Base-by-base conservation (phyloP, 2,888 invertebrate genomes). In the Cataglyphis rosenhaueri region DNA sequence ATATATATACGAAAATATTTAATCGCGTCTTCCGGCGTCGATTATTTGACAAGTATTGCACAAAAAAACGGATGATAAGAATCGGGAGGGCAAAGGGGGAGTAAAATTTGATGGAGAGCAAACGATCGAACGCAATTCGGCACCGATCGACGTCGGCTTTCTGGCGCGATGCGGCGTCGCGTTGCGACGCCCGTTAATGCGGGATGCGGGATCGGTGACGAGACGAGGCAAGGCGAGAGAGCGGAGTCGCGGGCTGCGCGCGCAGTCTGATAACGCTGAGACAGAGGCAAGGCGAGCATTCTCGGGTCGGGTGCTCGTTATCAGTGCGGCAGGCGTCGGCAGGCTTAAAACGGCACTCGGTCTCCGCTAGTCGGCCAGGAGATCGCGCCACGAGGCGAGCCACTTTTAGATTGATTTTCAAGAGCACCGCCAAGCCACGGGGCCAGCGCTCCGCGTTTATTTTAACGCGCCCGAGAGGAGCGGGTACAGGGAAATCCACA, bases 361-460 rank as follows among this genome's bases (percentile, higher is more conserved):
- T 88, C 87, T 88, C 87, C 89, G 78, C 64, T 61, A 76, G 83
- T 75, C 71, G 84, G 85, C 90, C 90, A 88, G 90, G 82, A 92
- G 93, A 92, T 93, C 88, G 93, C 93, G 92, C 92, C 91, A 93
- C 91, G 81, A 89, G 89, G 85, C 88, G 92, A 91, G 92, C 92
- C 90, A 92, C 92, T 92, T 92, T 92, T 92, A 93, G 94, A 94
- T 94, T 93, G 94, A 94, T 94, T 94, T 94, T 94, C 93, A 94
- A 94, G 92, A 93, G 92, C 92, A 93, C 89, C 89, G 90, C 88
- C 76, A 76, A 52, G 92, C 89, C 89, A 91, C 90, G 90, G 90
- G 90, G 90, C 76, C 87, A 91, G 90, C 88, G 91, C 90, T 91
- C 88, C 88, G 90, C 91, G 88, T 89, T 91, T 91, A 91, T 91